Evolutionary conservation across 2,888 invertebrate species (phyloP), one percentile per base, ranked within the genome.

Genomic region (Noctua comes): DNA sequence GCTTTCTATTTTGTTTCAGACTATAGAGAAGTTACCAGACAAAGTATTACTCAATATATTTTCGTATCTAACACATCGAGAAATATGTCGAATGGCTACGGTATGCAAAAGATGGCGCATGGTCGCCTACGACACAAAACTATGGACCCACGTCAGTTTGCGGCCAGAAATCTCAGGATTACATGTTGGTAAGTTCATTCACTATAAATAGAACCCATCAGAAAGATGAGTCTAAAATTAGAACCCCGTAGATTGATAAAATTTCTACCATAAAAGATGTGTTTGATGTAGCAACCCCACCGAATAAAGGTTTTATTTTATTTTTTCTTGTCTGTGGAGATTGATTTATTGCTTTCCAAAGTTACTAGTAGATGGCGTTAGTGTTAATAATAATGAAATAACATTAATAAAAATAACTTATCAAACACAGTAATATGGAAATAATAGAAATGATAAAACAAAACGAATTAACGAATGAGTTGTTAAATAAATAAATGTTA

Each of bases 101-200:
- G 99, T 99, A 5, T 99, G 99, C 97, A 98, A 98, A 93, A 98
- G 99, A 95, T 99, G 99, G 99, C 98, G 99, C 21, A 97, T 98
- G 94, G 98, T 99, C 27, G 99, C 99, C 0, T 99, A 99, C 97
- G 99, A 99, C 95, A 99, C 99, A 16, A 97, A 98, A 43, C 97
- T 99, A 1, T 99, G 99, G 99, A 98, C 98, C 88, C 98, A 98
- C 92, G 99, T 99, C 54, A 99, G 99, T 4, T 97, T 99, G 68
- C 97, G 99, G 59, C 99, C 99, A 16, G 99, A 99, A 96, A 98
- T 99, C 90, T 99, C 99, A 31, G 99, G 99, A 46, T 97, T 99
- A 65, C 99, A 99, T 94, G 99, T 99, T 77, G 98, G 97, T 97
- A 83, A 91, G 96, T 93, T 86, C 54, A 68, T 13, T 57, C 18